Base-by-base conservation (phyloP, 2,888 invertebrate genomes). In the Meliscaeva auricollis region DNA sequence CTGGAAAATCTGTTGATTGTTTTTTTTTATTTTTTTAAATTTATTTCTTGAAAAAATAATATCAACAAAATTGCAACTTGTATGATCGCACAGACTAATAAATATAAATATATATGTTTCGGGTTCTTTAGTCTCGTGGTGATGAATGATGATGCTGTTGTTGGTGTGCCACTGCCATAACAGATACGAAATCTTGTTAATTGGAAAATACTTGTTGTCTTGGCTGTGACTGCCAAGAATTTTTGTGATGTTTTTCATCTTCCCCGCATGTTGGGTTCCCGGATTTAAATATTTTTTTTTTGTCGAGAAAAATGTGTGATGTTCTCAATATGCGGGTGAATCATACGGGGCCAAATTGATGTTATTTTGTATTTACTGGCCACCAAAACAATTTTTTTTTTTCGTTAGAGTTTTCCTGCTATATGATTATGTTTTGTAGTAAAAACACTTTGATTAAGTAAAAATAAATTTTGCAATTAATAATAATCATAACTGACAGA, bases 161-260 rank as follows among this genome's bases (percentile, higher is more conserved):
- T 54, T 78, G 62, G 72, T 62, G 62, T 74, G 85, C 75, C 78
- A 48, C 41, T 48, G 64, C 64, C 46, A 72, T 26, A 72, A 69
- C 62, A 68, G 50, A 77, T 68, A 77, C 62, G 8, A 58, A 81
- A 81, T 76, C 76, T 73, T 85, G 85, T 81, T 73, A 81, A 85
- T 85, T 85, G 85, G 76, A 85, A 85, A 81, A 77, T 73, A 56
- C 81, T 81, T 80, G 79, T 80, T 80, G 84, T 75, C 70, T 64
- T 66, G 35, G 50, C 26, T 58, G 30, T 30, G 64, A 70, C 17
- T 80, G 84, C 80, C 84, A 79, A 80, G 58, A 84, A 84, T 72
- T 73, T 82, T 32, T 48, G 22, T 64, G 4, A 4, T 52, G 22
- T 64, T 64, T 41, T 75, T 48, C 79, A 35, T 8, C 66, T 60